Conservation (phyloP, 2,888 invertebrate genomes). For the Pterostichus niger region DNA sequence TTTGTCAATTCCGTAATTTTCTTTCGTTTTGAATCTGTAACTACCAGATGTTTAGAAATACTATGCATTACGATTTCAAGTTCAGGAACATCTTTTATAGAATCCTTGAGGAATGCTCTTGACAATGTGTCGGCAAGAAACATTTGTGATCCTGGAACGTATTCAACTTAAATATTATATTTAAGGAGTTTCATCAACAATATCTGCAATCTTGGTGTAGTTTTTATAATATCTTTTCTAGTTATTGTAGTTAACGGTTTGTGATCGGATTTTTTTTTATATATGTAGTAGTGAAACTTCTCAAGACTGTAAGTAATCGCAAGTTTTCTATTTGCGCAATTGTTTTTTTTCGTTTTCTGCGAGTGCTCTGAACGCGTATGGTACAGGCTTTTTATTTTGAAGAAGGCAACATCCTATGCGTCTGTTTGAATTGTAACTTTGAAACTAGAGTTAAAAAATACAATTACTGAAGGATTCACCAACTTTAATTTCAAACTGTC, state of each 20-base stretch:
- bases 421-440: conserved; percentile 68
- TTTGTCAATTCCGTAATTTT: conserved; percentile 11
- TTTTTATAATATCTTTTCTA: conserved; percentile 31
- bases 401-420: conserved; percentile 69
- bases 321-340: conserved; percentile 51
- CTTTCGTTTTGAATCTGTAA: conserved; percentile 16
- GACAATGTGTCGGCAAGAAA: conserved; percentile 24
- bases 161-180: conserved; percentile 25
- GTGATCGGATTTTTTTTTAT: conserved; percentile 54
- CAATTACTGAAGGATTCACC: conserved; percentile 58
- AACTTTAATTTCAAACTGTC: conserved; percentile 52
- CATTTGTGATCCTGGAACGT: conserved; percentile 10
- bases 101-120: conserved; percentile 9
- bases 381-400: conserved; percentile 68
- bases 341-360: conserved; percentile 43
- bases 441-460: conserved; percentile 64
- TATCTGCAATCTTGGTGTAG: not conserved
- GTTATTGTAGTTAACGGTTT: conserved; percentile 14
- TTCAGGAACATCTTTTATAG: conserved; percentile 14
- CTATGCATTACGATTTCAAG: conserved; percentile 17
- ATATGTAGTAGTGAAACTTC: conserved; percentile 63
- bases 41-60: not conserved
- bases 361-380: conserved; percentile 68
- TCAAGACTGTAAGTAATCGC: conserved; percentile 21
- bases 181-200: conserved; percentile 3